Percentiles rank a stretch among this genome's conserved stretches.
phyloP scores from a whole-genome alignment of 2,113 vertebrate genomes.

The Pterophyllum scalare region DNA sequence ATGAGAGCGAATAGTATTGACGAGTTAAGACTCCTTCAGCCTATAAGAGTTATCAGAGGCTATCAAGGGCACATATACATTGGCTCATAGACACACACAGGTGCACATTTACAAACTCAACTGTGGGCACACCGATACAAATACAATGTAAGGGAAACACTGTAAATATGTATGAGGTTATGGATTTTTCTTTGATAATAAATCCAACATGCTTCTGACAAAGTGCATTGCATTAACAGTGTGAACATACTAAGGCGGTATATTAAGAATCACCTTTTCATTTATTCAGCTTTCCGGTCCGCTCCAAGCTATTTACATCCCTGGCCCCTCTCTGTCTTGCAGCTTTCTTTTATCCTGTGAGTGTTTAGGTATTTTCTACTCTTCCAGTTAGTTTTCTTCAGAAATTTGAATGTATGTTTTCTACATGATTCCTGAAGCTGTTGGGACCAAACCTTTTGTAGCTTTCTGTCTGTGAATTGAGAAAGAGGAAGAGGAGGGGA shows the following conservation, averaged over 20 bases:
- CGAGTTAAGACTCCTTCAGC: constrained; percentile 33
- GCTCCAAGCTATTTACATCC: constrained; percentile 10
- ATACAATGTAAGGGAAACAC: constrained; percentile 37
- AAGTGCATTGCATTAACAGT: constrained; percentile 65
- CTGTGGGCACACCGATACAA: constrained; percentile 43
- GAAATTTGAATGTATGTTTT: constrained; percentile 93
- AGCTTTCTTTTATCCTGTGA: constrained; percentile 34
- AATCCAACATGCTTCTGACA: constrained; percentile 57
- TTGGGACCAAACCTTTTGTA: constrained; percentile 88
- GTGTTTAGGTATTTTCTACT: constrained; percentile 78
- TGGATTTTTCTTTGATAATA: constrained; percentile 51
- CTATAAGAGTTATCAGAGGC: constrained; percentile 34
- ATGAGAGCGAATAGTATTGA: constrained; percentile 25
- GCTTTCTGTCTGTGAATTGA: constrained; percentile 52
- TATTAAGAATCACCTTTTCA: constrained; percentile 49
- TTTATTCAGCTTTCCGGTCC: constrained; percentile 7
- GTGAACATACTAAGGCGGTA: constrained; percentile 40
- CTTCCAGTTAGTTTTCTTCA: constrained; percentile 79
- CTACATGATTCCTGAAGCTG: constrained; percentile 84
- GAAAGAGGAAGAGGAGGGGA: constrained; percentile 29
- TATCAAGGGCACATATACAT: constrained; percentile 51
- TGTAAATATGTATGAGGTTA: constrained; percentile 66
- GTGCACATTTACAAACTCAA: constrained; percentile 28
- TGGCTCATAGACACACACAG: constrained; percentile 15
- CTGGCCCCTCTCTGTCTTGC: constrained; percentile 22